Evolutionary conservation across 2,113 vertebrate genomes (phyloP), one percentile per base, ranked within the genome.

Genomic region (Amia ocellicauda): DNA sequence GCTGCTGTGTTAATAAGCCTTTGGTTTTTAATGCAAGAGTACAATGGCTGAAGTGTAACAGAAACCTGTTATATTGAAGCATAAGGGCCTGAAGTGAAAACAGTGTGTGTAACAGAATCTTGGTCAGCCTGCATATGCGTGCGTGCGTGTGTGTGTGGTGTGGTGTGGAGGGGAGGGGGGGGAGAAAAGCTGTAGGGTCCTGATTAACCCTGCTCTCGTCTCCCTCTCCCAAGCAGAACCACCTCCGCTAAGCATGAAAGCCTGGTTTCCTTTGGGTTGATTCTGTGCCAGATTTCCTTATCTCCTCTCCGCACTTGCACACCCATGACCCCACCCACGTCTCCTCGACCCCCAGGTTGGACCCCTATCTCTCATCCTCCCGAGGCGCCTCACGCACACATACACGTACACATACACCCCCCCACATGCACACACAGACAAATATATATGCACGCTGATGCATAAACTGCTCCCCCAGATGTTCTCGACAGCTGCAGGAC

Each of bases 241-340:
- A 19, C 2, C 55, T 40, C 55, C 28, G 17, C 17, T 5, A 5
- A 36, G 31, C 11, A 11, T 11, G 23, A 27, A 11, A 20, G 42
- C 19, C 28, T 31, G 64, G 53, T 10, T 52, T 24, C 8, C 23
- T 64, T n/a, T 64, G 23, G 10, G 43, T 49, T 31, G 58, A 20
- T 60, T 61, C 63, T 31, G 49, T 65, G 43, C 19, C 28, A 40
- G 58, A 41, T 56, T 54, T 45, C 36, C 47, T 55, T 43, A 27
- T 63, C 54, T 65, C 29, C 26, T 51, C 3, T 28, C 17, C 20
- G 23, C 58, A 27, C 43, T 49, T 47, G 20, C 23, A 24, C 63
- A 52, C 47, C 64, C 56, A 52, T 47, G 28, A 27, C 42, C 64
- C 56, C 19, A 23, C 10, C 59, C 9, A 26, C 41, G 29, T 27